A percentile compares a stretch with the other conserved stretches of the same genome.
These are phyloP conservation scores for Entelurus aequoreus DNA, from an alignment of 2,113 vertebrate species.

Conservation along the genomic window DNA sequence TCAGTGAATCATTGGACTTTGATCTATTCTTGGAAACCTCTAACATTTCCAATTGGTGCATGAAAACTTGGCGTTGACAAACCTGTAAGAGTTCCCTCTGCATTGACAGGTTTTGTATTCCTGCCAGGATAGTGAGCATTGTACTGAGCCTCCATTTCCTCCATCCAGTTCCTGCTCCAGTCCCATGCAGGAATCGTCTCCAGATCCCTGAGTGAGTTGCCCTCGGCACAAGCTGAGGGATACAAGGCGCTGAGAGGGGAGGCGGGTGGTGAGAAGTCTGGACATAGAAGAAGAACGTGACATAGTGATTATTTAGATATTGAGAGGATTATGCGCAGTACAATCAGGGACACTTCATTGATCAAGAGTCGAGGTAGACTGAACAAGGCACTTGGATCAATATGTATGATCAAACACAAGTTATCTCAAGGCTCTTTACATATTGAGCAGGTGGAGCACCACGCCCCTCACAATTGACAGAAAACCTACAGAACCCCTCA, in stretches of 20 bases:
- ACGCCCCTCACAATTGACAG: too few relatives aligned
- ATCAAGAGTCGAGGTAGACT: too few relatives aligned
- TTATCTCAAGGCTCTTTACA: too few relatives aligned
- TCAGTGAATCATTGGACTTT: conserved; percentile 10
- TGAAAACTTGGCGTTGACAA: neutral
- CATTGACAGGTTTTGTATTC: conserved; percentile 26
- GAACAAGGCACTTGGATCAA: too few relatives aligned
- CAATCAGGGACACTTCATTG: neutral
- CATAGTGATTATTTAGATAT: neutral
- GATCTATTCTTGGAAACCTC: neutral
- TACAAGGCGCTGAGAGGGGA: conserved; percentile 75
- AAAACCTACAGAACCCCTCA: too few relatives aligned
- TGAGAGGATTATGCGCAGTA: neutral
- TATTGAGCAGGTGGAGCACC: too few relatives aligned
- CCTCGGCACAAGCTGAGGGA: conserved; percentile 28
- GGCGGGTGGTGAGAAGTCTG: conserved; percentile 77
- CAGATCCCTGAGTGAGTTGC: conserved; percentile 47
- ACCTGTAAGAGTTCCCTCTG: conserved; percentile 10
- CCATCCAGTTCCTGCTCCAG: conserved; percentile 81
- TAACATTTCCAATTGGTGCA: neutral
- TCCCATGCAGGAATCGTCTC: conserved; percentile 75
- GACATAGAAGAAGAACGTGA: conserved; percentile 9
- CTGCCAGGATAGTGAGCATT: conserved; percentile 28
- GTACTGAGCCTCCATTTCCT: conserved; percentile 70
- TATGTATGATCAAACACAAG: too few relatives aligned